Conservation (phyloP, 2,888 invertebrate species). For the Cancer borealis region DNA sequence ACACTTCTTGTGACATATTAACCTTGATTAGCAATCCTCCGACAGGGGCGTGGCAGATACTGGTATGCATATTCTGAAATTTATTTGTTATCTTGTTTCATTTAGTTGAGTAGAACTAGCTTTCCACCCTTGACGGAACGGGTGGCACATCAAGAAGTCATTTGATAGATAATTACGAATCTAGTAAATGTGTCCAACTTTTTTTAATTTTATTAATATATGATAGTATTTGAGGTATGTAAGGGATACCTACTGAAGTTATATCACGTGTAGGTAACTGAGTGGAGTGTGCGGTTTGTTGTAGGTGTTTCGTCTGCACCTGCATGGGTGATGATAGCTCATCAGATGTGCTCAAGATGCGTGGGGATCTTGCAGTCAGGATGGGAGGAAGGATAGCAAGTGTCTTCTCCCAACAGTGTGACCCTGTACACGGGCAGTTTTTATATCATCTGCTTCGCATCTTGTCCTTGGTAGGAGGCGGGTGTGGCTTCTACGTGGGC, state of each 20-base stretch:
- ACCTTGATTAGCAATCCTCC: background rate
- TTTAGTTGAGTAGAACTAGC: background rate
- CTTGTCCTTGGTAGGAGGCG: background rate
- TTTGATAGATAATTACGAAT: background rate
- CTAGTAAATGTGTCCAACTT: background rate
- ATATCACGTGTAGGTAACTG: background rate
- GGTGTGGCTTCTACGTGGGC: background rate
- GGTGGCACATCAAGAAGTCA: background rate
- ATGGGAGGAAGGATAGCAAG: slow-evolving; percentile 13
- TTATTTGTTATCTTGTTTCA: too few species aligned
- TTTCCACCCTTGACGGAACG: background rate
- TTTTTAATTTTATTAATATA: background rate
- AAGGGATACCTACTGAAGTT: background rate
- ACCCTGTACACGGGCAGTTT: slow-evolving; percentile 20
- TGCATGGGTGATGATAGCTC: background rate
- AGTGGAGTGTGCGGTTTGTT: background rate
- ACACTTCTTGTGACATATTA: background rate
- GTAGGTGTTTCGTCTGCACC: background rate
- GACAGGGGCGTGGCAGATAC: background rate
- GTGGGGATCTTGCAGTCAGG: slow-evolving; percentile 5
- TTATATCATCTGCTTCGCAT: background rate
- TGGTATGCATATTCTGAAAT: background rate
- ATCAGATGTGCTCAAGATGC: slow-evolving; percentile 9
- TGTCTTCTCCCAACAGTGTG: background rate
- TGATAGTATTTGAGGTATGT: background rate